Conservation (phyloP, 2,113 vertebrate species). For the Sterna hirundo region DNA sequence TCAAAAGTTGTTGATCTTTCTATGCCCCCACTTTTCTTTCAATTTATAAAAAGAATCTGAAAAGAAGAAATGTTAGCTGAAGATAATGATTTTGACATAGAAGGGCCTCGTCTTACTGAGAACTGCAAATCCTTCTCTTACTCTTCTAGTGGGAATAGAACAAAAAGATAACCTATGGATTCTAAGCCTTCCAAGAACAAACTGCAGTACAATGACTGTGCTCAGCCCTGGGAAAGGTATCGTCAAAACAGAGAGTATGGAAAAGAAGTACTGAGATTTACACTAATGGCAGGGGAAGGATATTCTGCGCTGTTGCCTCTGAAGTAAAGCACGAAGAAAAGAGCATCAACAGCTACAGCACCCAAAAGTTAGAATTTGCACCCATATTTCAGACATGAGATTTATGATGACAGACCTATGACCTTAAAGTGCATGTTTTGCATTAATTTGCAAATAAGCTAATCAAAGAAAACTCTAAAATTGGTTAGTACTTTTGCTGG, state of each 20-base stretch:
- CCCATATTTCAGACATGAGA: neutral
- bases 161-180: conserved; percentile 35
- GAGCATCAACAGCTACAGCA: neutral
- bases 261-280: neutral
- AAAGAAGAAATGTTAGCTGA: conserved; percentile 60
- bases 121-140: conserved; percentile 26
- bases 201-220: neutral
- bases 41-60: conserved; percentile 49
- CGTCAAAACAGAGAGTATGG: neutral
- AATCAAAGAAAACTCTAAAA: neutral
- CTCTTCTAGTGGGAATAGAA: conserved; percentile 46
- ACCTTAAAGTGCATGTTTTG: neutral
- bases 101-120: conserved; percentile 40
- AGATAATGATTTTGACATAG: conserved; percentile 68
- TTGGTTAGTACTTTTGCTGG: neutral
- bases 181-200: conserved; percentile 38
- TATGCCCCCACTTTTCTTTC: conserved; percentile 52
- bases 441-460: conserved; percentile 1
- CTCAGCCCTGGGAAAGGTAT: neutral
- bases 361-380: neutral
- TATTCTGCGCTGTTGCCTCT: neutral
- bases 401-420: neutral
- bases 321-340: neutral
- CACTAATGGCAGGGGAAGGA: neutral
- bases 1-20: conserved; percentile 65